Evolutionary conservation across 2,888 invertebrate genomes (phyloP), one percentile per base, ranked within the genome.

Genomic region (Busseola fusca): DNA sequence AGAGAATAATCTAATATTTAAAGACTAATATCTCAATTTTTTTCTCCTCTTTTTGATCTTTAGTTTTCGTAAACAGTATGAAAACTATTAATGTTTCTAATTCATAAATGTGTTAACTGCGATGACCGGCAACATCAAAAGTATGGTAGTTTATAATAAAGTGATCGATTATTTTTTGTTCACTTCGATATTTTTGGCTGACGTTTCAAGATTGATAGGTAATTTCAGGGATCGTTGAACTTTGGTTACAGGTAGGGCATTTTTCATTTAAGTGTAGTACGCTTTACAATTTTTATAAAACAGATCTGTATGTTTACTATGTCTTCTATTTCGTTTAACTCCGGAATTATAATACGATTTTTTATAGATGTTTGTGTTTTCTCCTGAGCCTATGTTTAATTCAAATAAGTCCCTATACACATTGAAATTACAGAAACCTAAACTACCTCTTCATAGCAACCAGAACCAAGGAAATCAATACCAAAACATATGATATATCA

Each of bases 31-130:
- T 48, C 57, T 67, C 4, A 64, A 40, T 59, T 71, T 73, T 40
- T 64, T 66, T 64, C 25, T 18, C 25, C 59, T 72, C 78, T 81
- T 80, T 84, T 85, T 85, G 86, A 85, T 85, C 84, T 84, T 50
- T 14, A 6, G 25, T 45, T 74, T 69, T 71, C 52, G 67, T 86
- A 85, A 85, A 86, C 81, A 84, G 63, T 69, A 69, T 66, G 37
- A 60, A 80, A 76, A 74, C 71, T 64, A 60, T 70, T 62, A 71
- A 64, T 37, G 67, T 64, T 58, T 74, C 52, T 75, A 72, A 81
- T 81, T 80, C 75, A 76, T 78, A 72, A 79, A 72, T 72, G 54
- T 73, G 65, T 78, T 74, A 79, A 59, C 72, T 77, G 68, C 69
- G 63, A 72, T 74, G 69, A 70, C 72, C 64, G 58, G 70, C 75